phyloP scores from a whole-genome alignment of 2,797 vertebrate species.

The Florisuga fusca region DNA sequence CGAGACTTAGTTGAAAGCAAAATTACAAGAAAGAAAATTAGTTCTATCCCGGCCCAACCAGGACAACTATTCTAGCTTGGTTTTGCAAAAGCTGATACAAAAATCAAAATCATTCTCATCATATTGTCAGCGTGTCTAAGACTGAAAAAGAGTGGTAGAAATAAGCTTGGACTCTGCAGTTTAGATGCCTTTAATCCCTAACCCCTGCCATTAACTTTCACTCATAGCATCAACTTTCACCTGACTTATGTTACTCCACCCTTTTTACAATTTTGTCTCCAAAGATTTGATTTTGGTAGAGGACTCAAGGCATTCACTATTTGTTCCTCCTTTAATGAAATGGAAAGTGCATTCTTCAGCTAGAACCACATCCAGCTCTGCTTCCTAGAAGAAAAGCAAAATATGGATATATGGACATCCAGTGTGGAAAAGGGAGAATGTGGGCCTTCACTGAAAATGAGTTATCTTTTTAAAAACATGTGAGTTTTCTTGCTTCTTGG shows the following conservation, averaged over 20 bases:
- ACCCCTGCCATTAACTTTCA: not conserved
- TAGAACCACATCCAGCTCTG: not conserved
- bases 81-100: not conserved
- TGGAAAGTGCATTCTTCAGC: not conserved
- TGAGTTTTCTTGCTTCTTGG: not conserved
- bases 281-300: not conserved
- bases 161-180: not conserved
- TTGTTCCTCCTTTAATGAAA: not conserved
- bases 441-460: fast-evolving
- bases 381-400: not conserved
- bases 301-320: not conserved
- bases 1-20: too few species aligned
- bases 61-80: not conserved
- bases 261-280: not conserved
- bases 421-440: not conserved
- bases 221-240: too few species aligned
- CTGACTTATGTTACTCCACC: not conserved
- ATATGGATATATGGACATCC: fast-evolving
- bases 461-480: not conserved
- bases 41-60: too few species aligned
- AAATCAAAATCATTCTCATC: not conserved
- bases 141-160: not conserved
- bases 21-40: too few species aligned
- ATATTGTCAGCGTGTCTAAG: not conserved
- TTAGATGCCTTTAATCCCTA: not conserved